Base-by-base conservation (phyloP, 1,140 invertebrate species). In the Hesperophylax magnus region DNA sequence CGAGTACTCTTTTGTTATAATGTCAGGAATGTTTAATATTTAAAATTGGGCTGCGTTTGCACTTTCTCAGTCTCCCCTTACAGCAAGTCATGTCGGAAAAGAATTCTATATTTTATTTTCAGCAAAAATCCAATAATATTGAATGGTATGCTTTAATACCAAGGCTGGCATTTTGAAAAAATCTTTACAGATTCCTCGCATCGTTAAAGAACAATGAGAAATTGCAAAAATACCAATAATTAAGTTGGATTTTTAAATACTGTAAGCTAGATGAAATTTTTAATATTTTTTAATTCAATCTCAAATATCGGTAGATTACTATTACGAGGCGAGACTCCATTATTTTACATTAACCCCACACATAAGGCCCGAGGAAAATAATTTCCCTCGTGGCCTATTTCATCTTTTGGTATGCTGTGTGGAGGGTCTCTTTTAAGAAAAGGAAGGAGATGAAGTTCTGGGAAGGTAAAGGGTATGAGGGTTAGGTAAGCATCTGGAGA, bases 21-120 rank as follows among this genome's bases (percentile, higher is more conserved):
- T 47, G 75, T 58, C 5, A 18, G 58, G 75, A 77, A 77, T 77
- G 60, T 77, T 77, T 39, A 61, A 77, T 61, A 61, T 61, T 77
- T 63, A 54, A 67, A 67, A 31, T 15, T 34, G 63, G 63, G 11
- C 63, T n/a, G 63, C 63, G 31, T 67, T 61, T 61, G 58, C 58
- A 61, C 18, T 61, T 61, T 27, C 63, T 31, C 63, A 18, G 27
- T 11, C 14, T n/a, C 56, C 56, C 75, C 31, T 54, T 77, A 22
- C 52, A 15, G 76, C 76, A 78, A 78, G 76, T 78, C 76, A 78
- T 65, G 61, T 17, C 34, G 47, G 61, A 78, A 34, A 31, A 54
- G 61, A 78, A 78, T 78, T 39, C 60, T 52, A 67, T 65, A 78
- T 53, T 77, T 77, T 77, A 77, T 77, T 65, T 65, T 58, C 54